Conservation (phyloP, 2,113 vertebrate species). For the Cochlearius cochlearius region DNA sequence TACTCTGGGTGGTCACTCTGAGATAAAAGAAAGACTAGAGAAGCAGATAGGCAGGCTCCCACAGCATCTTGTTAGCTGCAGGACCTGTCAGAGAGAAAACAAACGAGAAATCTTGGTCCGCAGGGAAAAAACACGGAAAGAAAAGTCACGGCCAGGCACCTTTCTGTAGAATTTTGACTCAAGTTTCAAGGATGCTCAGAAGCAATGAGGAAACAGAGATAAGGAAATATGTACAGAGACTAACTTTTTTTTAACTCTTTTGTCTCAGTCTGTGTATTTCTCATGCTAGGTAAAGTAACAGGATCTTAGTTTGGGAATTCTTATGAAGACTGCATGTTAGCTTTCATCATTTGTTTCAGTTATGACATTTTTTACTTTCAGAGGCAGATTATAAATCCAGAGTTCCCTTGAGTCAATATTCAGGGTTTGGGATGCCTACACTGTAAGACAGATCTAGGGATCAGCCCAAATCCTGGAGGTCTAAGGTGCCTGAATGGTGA, state of each 20-base stretch:
- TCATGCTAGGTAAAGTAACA: neutral
- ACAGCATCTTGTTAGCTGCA: neutral
- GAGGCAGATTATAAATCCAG: neutral
- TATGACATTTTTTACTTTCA: neutral
- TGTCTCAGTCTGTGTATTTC: neutral
- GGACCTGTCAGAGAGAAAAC: neutral
- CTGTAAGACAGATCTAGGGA: neutral
- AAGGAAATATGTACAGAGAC: neutral
- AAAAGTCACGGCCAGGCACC: neutral
- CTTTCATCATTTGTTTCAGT: neutral
- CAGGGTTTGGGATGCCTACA: neutral
- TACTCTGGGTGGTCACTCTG: neutral
- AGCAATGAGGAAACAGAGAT: neutral
- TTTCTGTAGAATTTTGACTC: neutral
- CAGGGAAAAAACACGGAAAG: neutral
- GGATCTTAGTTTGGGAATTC: neutral
- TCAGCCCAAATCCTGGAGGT: neutral
- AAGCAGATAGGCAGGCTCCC: neutral
- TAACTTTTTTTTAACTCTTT: neutral
- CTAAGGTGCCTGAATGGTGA: neutral
- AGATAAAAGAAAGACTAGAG: neutral
- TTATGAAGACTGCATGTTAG: neutral
- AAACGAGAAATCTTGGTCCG: neutral
- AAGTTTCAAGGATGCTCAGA: neutral
- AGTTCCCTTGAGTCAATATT: neutral